Base-by-base conservation (phyloP, 64 coral and sea anemone species). In the Porites australiensis region DNA sequence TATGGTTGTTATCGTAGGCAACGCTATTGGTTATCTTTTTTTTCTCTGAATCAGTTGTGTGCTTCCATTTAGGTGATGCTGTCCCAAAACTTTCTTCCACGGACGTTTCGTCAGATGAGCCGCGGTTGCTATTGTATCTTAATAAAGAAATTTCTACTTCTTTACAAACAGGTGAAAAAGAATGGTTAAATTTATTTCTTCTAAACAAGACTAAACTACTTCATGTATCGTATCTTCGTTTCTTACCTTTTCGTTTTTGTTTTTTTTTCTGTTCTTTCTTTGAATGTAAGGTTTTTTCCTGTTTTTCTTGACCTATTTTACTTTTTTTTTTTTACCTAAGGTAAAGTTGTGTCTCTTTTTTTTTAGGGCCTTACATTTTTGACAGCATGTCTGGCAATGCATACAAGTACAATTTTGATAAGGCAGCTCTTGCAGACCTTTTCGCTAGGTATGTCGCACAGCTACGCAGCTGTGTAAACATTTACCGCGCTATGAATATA, bases 321-420 rank as follows among this genome's bases (percentile, higher is more conserved):
- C 21, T n/a, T 11, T 8, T 23, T 44, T 53, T 66, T 13, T 9
- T 58, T 8, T 44, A 47, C 66, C 9, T 37, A 37, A 37, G 27
- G 27, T 37, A 37, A 37, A 37, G 27, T 57, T 13, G 19, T 13
- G 12, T 84, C 23, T 71, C 10, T 58, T 13, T 72, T 3, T 87
- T n/a, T 22, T 72, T 49, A 96, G 95, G 79, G 23, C 92, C 95
- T 20, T 83, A 75, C 62, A 91, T 98, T 45, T 90, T 94, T 66
- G 70, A 98, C 72, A 72, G 67, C 59, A 77, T 23, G 3, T 90
- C 55, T 82, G 83, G 92, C 5, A 86, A 91, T 63, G 92, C 86
- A 54, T 98, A 87, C 72, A 92, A 98, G 58, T 93, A 87, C 54
- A 91, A 64, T 49, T 94, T 94, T 78, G 14, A 87, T 23, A 98